These are phyloP conservation scores for Urocitellus parryii DNA, from an alignment of 2,113 vertebrate genomes.

Conservation along the genomic window DNA sequence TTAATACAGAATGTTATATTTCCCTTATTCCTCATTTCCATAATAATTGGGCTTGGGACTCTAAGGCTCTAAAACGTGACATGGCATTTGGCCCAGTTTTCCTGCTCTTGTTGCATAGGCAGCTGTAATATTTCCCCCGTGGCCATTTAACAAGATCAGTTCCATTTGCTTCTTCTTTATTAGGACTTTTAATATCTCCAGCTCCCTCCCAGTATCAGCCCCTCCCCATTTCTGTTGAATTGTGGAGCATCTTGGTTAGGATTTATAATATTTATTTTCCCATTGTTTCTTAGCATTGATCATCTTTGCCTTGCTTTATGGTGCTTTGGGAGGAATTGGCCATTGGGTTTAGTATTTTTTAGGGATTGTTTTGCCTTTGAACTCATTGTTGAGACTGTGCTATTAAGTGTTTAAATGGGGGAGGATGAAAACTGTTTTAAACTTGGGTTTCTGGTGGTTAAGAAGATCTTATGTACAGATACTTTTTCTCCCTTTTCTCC, in stretches of 20 bases:
- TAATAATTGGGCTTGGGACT: background rate
- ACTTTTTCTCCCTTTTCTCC: background rate
- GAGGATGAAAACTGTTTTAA: slow-evolving; percentile 50
- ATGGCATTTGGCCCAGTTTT: slow-evolving; percentile 10
- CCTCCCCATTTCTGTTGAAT: slow-evolving; percentile 21
- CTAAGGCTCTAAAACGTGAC: slow-evolving; percentile 16
- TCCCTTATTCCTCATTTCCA: background rate
- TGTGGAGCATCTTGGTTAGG: slow-evolving; percentile 48
- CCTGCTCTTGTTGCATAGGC: background rate
- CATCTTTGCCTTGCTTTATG: slow-evolving; percentile 39
- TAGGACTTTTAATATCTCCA: slow-evolving; percentile 2
- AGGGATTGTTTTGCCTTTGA: slow-evolving; percentile 1
- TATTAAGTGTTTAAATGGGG: slow-evolving; percentile 55
- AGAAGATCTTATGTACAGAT: slow-evolving; percentile 43
- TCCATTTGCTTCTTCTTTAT: slow-evolving; percentile 22
- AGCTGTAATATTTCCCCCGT: background rate
- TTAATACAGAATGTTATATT: background rate
- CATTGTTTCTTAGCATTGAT: background rate
- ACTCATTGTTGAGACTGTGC: slow-evolving; percentile 17
- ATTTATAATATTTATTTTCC: slow-evolving; percentile 45
- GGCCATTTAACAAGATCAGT: slow-evolving; percentile 8
- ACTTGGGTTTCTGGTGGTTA: slow-evolving; percentile 60
- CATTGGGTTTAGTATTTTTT: slow-evolving; percentile 39
- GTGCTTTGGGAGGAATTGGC: slow-evolving; percentile 8
- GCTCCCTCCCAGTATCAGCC: background rate